These are phyloP conservation scores for Corydoras maculifer DNA, from an alignment of 2,113 vertebrate genomes.

Conservation along the genomic window DNA sequence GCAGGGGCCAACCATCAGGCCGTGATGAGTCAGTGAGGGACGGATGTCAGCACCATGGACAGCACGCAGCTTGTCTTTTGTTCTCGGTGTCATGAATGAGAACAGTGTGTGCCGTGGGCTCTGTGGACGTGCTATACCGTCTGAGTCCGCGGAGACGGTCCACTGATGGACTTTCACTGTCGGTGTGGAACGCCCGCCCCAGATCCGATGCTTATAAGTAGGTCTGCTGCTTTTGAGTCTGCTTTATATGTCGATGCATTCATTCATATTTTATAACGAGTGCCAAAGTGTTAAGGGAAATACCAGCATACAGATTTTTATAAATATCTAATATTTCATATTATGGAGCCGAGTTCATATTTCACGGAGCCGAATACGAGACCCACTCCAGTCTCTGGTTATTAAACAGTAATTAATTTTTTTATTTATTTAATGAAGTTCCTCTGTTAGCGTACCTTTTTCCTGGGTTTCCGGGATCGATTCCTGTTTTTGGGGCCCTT, in stretches of 20 bases:
- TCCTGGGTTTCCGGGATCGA: background rate
- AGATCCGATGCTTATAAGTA: conserved; percentile 7
- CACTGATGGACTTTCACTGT: conserved; percentile 19
- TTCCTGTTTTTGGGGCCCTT: background rate
- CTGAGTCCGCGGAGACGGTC: background rate
- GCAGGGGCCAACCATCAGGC: background rate
- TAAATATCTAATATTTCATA: too few relatives aligned
- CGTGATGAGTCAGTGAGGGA: background rate
- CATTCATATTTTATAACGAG: conserved; percentile 8
- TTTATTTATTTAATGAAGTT: too few relatives aligned
- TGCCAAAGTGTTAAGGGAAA: background rate
- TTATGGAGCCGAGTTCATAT: too few relatives aligned
- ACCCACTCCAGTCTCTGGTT: too few relatives aligned
- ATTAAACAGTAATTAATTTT: too few relatives aligned
- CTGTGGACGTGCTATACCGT: background rate
- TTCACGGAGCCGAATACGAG: too few relatives aligned
- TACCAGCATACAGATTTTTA: too few relatives aligned
- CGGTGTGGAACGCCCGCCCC: conserved; percentile 17
- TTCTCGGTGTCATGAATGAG: conserved; percentile 6
- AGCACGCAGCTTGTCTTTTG: background rate
- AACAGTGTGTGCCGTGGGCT: background rate
- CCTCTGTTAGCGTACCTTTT: background rate
- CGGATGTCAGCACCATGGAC: conserved; percentile 24
- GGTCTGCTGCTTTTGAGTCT: conserved; percentile 6
- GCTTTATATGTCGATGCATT: conserved; percentile 5